Percentiles rank a stretch among this genome's conserved stretches.
These are phyloP conservation scores for Rhynchonema sp. DNA, from an alignment of 2,888 invertebrate genomes.

Conservation along the genomic window DNA sequence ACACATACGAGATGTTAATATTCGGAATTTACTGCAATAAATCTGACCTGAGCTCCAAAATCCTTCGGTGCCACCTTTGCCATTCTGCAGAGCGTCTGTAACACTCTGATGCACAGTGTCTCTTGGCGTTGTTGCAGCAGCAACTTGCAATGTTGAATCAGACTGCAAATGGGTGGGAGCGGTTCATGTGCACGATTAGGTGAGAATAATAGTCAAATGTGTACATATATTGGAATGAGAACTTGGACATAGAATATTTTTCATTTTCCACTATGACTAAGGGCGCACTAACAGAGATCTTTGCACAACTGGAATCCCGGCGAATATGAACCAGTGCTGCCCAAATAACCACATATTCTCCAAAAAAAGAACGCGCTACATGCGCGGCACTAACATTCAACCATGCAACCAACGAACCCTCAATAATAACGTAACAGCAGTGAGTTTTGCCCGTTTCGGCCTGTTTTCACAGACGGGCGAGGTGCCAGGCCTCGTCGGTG, in stretches of 20 bases:
- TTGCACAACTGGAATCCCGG: neutral
- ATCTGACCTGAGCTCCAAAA: neutral
- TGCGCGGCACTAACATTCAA: too few species aligned
- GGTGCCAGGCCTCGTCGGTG: too few species aligned
- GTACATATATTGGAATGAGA: too few species aligned
- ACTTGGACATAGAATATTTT: neutral
- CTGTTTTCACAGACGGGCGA: too few species aligned
- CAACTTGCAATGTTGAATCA: conserved; percentile 89
- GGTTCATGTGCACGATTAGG: too few species aligned
- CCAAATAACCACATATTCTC: too few species aligned
- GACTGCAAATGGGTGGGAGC: conserved; percentile 44
- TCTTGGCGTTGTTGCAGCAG: conserved; percentile 79
- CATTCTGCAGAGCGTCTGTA: conserved; percentile 86
- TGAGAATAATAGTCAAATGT: conserved; percentile 4
- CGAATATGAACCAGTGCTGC: neutral
- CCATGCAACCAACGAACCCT: too few species aligned
- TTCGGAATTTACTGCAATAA: too few species aligned
- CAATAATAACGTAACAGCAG: too few species aligned
- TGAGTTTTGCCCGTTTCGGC: too few species aligned
- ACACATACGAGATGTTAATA: too few species aligned
- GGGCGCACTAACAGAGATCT: neutral
- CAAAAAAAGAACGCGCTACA: too few species aligned
- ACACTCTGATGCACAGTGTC: conserved; percentile 80
- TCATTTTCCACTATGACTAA: neutral
- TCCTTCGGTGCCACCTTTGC: conserved; percentile 38